A percentile compares a stretch with the other conserved stretches of the same genome.
phyloP scores from a whole-genome alignment of 2,797 vertebrate species.

The Clamator glandarius region DNA sequence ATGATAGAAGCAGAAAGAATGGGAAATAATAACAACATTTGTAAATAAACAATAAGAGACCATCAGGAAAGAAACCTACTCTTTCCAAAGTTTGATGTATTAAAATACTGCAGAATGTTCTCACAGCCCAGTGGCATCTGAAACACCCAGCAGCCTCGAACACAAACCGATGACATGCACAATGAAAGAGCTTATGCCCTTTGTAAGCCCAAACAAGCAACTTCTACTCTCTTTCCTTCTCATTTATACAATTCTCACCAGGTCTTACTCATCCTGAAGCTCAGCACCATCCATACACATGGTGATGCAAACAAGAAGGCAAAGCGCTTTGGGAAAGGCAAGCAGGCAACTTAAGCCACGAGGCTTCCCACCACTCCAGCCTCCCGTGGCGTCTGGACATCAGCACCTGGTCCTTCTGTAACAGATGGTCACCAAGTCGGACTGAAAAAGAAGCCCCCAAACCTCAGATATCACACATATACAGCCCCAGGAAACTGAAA shows the following conservation, averaged over 20 bases:
- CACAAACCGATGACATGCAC: background rate
- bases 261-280: background rate
- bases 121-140: background rate
- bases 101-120: background rate
- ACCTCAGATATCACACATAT: background rate
- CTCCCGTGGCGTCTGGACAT: background rate
- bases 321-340: background rate
- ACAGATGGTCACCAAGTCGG: background rate
- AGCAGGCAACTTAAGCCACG: background rate
- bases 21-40: background rate
- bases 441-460: background rate
- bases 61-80: constrained; percentile 21
- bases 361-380: background rate
- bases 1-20: background rate
- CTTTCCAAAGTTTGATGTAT: background rate
- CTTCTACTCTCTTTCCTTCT: background rate
- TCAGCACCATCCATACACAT: background rate
- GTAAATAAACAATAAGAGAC: constrained; percentile 1
- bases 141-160: background rate
- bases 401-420: background rate
- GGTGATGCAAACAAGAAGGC: background rate
- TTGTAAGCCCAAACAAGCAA: background rate
- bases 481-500: background rate
- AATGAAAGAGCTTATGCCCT: background rate
- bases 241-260: background rate